phyloP scores from a whole-genome alignment of 2,113 vertebrate species.

The Azemiops feae region DNA sequence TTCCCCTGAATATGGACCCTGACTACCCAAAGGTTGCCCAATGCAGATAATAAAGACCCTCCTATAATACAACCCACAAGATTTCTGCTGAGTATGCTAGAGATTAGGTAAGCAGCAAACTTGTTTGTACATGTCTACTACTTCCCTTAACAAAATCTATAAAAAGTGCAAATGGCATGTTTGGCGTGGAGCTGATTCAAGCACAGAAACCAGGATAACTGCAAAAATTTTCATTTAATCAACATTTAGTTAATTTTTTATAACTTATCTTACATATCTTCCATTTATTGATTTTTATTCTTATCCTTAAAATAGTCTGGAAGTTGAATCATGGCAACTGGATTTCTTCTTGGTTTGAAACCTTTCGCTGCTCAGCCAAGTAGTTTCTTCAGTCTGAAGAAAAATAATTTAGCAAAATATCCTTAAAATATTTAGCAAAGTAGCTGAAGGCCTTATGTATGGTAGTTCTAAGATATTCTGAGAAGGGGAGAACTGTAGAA shows the following conservation, averaged over 20 bases:
- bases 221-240: neutral
- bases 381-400: neutral
- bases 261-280: neutral
- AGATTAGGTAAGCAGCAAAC: neutral
- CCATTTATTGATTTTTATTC: neutral
- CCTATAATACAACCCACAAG: neutral
- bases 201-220: neutral
- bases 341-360: neutral
- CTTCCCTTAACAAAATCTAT: rapidly evolving
- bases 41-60: neutral
- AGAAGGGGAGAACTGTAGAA: neutral
- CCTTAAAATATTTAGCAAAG: neutral
- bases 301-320: neutral
- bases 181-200: neutral
- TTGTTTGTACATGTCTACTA: neutral
- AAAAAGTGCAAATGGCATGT: neutral
- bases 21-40: neutral
- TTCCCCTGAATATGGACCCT: neutral
- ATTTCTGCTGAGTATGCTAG: neutral
- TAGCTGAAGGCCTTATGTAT: neutral
- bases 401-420: neutral
- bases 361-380: neutral
- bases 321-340: neutral
- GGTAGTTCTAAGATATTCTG: neutral
- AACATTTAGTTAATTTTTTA: neutral